phyloP scores from a whole-genome alignment of 2,113 vertebrate genomes.

The Neodon shergylaensis region DNA sequence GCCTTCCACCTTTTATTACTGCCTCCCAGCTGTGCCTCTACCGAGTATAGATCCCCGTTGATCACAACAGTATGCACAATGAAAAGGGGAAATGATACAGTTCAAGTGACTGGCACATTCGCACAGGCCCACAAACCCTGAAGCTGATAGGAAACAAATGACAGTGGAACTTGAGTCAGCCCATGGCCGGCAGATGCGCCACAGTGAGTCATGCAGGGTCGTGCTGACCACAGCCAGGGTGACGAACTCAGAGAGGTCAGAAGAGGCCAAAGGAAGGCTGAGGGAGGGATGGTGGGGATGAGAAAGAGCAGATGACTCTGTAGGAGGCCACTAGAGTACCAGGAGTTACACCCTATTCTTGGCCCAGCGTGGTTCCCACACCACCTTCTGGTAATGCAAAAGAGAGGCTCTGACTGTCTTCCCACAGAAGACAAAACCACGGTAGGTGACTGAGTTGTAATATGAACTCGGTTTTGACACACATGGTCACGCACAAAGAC shows the following conservation, averaged over 20 bases:
- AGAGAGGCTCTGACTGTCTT: background rate
- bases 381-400: background rate
- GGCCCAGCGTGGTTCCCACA: background rate
- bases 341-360: background rate
- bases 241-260: background rate
- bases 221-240: background rate
- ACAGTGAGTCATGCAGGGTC: fast-evolving
- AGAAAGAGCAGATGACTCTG: background rate
- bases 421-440: background rate
- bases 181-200: too few species aligned
- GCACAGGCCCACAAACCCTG: background rate
- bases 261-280: background rate
- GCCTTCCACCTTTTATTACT: background rate
- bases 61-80: background rate
- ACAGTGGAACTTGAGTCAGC: background rate
- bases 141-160: background rate
- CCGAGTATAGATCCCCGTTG: background rate
- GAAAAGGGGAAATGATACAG: background rate
- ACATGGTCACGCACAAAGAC: background rate
- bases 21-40: background rate
- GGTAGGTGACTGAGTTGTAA: background rate
- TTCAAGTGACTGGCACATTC: background rate
- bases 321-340: background rate
- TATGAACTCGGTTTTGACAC: background rate
- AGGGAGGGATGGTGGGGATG: background rate